Evolutionary conservation across 2,888 invertebrate species (phyloP), one percentile per base, ranked within the genome.

Genomic region (Criorhina ranunculi): DNA sequence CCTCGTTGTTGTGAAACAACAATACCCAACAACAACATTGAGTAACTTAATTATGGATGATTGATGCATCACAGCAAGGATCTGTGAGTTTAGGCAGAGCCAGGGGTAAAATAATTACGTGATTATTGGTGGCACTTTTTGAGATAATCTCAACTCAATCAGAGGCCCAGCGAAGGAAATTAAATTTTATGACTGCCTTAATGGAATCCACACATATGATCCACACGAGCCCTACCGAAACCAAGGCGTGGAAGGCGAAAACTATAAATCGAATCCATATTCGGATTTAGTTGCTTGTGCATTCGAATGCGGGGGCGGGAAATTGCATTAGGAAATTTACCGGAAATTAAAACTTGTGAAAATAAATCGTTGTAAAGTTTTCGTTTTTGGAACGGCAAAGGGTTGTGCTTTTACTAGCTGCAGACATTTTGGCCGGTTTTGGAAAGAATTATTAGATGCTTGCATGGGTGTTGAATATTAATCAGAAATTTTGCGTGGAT

Each of bases 311-410:
- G 86, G 70, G 70, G 86, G 87, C 35, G 77, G 90, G 90, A 89
- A 90, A 89, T 90, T 90, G 89, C 88, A 88, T 86, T 90, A 89
- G 89, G 90, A 89, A 89, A 90, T 89, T 89, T 88, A 87, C 90
- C 89, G 89, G 89, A 89, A 89, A 89, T 89, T 89, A 89, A 89
- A 89, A 89, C 90, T 89, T 90, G 88, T 88, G 89, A 90, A 89
- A 89, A 90, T 89, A 90, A 90, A 89, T 89, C 88, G 89, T 60
- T 60, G 73, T 15, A 57, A 64, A 79, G 67, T 73, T 73, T 67
- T 78, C 66, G 46, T 24, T 78, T 66, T 62, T 72, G 72, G 49
- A 35, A 9, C n/a, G 46, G 15, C 24, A 24, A 15, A n/a, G 19
- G 57, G 33, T 24, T 62, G 66, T n/a, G 59, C 57, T 64, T 60